Conservation (phyloP, 2,888 invertebrate species). For the Dryocosmus kuriphilus region DNA sequence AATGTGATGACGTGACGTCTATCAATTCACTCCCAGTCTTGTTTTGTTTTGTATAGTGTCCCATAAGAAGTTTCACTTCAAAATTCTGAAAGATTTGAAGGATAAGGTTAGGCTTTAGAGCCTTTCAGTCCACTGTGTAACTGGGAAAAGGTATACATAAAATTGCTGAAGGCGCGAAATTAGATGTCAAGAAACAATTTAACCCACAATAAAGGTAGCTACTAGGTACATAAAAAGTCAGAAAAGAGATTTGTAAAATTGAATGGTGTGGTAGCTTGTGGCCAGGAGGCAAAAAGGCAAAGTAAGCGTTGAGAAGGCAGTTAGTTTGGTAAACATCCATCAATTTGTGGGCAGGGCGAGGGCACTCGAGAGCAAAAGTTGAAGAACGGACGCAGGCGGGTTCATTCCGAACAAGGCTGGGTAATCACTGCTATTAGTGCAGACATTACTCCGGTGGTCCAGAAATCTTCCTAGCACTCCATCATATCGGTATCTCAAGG, state of each 20-base stretch:
- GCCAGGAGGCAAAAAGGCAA: slow-evolving; percentile 21
- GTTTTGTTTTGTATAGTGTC: no score
- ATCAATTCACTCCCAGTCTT: no score
- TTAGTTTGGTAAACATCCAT: slow-evolving; percentile 75
- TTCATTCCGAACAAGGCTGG: slow-evolving; percentile 74
- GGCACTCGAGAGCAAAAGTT: slow-evolving; percentile 49
- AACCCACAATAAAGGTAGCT: not conserved
- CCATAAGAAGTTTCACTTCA: no score
- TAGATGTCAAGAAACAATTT: slow-evolving; percentile 6
- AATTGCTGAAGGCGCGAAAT: not conserved
- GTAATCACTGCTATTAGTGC: slow-evolving; percentile 82
- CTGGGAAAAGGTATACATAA: no score
- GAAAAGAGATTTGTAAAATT: slow-evolving; percentile 18
- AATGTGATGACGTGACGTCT: no score
- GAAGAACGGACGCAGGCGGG: slow-evolving; percentile 67
- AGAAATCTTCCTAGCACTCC: slow-evolving; percentile 74
- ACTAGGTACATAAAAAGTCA: not conserved
- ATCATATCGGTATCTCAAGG: slow-evolving; percentile 66
- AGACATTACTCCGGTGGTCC: slow-evolving; percentile 80
- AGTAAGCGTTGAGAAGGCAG: slow-evolving; percentile 58
- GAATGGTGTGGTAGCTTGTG: slow-evolving; percentile 35
- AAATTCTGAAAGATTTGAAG: no score
- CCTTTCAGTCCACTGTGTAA: no score
- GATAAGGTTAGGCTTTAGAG: no score
- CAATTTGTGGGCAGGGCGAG: slow-evolving; percentile 68